A percentile compares a stretch with the other conserved stretches of the same genome.
Evolutionary conservation across 2,113 vertebrate genomes (phyloP).

Genomic region (Coptodon rendalli): DNA sequence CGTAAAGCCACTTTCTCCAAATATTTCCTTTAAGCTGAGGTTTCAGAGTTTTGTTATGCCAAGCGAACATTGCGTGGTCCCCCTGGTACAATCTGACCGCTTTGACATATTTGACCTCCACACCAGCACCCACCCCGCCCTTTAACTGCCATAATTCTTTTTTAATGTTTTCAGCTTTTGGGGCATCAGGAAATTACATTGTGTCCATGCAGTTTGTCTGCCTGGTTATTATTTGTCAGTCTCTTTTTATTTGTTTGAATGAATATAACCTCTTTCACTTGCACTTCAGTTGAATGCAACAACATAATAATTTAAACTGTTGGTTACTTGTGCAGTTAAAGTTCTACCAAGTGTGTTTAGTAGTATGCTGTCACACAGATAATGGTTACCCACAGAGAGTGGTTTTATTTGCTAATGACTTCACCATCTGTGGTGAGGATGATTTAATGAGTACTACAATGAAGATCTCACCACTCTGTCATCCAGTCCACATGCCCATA

Average conservation of each 20-base stretch:
- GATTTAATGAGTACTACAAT: constrained; percentile 18
- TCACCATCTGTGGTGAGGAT: constrained; percentile 45
- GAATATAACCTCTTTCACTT: not conserved
- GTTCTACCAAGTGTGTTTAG: not conserved
- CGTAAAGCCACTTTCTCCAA: constrained; percentile 66
- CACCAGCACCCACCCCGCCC: constrained; percentile 1
- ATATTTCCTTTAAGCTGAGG: constrained; percentile 78
- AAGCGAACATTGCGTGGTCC: constrained; percentile 59
- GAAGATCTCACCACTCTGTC: constrained; percentile 35
- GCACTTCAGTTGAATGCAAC: not conserved
- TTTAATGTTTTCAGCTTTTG: constrained; percentile 39
- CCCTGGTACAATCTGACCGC: constrained; percentile 58
- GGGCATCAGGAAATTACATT: constrained; percentile 5
- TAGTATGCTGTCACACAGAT: not conserved
- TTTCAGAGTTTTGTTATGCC: constrained; percentile 76
- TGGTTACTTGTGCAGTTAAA: not conserved
- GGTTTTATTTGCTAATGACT: constrained; percentile 19
- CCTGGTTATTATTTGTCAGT: not conserved
- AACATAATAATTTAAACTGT: not conserved
- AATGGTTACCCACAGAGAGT: not conserved
- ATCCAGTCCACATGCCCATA: not conserved
- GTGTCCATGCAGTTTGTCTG: not conserved
- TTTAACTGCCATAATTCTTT: constrained; percentile 12
- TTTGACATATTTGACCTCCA: constrained; percentile 60
- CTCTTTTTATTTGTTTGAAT: not conserved